Percentiles rank a stretch among this genome's conserved stretches.
These are phyloP conservation scores for Euzophera pinguis DNA, from an alignment of 2,888 invertebrate species.

Conservation along the genomic window DNA sequence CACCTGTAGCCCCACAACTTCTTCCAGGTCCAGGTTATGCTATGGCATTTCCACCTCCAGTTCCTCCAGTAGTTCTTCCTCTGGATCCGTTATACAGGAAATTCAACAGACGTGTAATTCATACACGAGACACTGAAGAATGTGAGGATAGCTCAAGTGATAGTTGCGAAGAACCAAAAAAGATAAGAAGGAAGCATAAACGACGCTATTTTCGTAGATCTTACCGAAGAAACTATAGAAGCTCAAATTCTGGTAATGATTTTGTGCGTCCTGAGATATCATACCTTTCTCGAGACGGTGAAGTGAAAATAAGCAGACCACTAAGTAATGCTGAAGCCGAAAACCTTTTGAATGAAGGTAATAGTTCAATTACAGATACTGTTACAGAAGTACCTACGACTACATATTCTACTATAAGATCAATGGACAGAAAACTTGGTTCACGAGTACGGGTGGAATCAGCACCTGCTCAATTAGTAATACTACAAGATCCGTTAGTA, in stretches of 20 bases:
- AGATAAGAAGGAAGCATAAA: not conserved
- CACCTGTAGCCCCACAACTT: constrained; percentile 28
- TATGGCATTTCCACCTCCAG: constrained; percentile 21
- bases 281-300: constrained; percentile 32
- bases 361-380: not conserved
- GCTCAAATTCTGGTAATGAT: not conserved
- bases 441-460: not conserved
- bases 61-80: constrained; percentile 27
- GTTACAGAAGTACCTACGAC: constrained; percentile 23
- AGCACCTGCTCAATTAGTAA: not conserved
- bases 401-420: not conserved
- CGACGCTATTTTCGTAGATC: not conserved
- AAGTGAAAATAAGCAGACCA: constrained; percentile 1
- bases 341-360: not conserved
- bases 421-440: not conserved
- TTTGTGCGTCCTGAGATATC: constrained; percentile 19
- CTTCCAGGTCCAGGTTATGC: constrained; percentile 23
- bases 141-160: not conserved
- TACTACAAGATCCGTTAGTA: not conserved
- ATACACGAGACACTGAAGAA: not conserved
- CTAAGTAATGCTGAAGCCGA: not conserved
- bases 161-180: not conserved
- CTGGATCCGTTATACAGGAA: not conserved
- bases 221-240: not conserved
- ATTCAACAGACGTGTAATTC: not conserved